A percentile compares a stretch with the other conserved stretches of the same genome.
Evolutionary conservation across 2,888 invertebrate species (phyloP).

Genomic region (Candidula unifasciata): DNA sequence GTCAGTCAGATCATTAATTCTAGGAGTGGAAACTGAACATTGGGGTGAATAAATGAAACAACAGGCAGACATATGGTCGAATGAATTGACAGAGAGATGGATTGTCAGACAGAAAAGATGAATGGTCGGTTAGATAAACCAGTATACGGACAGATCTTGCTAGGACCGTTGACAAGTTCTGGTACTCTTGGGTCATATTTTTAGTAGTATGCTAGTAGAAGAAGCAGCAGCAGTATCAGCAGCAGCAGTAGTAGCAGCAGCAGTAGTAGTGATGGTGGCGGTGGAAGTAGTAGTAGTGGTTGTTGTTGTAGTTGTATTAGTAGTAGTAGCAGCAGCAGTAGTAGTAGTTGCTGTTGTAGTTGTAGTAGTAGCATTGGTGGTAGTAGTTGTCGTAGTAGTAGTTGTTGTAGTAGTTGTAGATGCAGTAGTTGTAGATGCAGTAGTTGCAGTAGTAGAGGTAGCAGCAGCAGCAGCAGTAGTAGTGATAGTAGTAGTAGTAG

Average conservation of each 20-base stretch:
- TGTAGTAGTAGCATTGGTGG: background rate
- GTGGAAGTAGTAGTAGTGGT: background rate
- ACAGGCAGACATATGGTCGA: too few relatives aligned
- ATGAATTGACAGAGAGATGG: background rate
- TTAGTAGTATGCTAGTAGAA: slow-evolving; percentile 31
- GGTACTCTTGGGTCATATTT: too few relatives aligned
- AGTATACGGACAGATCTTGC: background rate
- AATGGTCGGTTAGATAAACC: background rate
- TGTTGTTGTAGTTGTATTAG: background rate
- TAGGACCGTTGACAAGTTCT: too few relatives aligned
- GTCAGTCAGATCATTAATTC: too few relatives aligned
- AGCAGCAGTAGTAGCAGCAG: background rate
- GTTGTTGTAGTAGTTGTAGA: background rate
- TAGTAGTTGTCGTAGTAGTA: background rate
- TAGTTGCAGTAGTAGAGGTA: too few relatives aligned
- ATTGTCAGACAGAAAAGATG: background rate
- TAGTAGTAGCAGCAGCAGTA: background rate
- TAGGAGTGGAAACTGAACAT: too few relatives aligned
- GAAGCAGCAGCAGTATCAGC: slow-evolving; percentile 7
- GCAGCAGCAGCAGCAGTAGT: background rate
- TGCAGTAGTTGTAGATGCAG: background rate
- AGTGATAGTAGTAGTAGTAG: slow-evolving; percentile 23
- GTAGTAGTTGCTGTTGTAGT: background rate
- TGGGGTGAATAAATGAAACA: too few relatives aligned
- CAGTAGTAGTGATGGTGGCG: background rate